Percentiles rank a stretch among this genome's conserved stretches.
Conservation (phyloP, 1,140 invertebrate species). For the Muscidifurax raptorellus region DNA sequence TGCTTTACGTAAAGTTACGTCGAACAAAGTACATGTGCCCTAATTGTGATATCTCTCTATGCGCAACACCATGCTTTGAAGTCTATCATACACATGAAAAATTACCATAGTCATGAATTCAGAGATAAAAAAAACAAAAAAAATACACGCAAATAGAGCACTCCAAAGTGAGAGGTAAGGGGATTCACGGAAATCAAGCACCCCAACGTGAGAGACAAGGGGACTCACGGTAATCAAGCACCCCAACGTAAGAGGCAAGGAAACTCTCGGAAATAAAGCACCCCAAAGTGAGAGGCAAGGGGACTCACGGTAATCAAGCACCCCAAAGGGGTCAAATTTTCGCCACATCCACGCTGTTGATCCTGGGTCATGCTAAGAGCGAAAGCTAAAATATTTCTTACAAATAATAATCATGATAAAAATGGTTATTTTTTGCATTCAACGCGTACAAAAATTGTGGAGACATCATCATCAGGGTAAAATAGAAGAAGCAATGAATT, state of each 20-base stretch:
- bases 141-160: too few species aligned
- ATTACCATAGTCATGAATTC: not conserved
- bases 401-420: too few species aligned
- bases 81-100: slow-evolving; percentile 39
- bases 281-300: not conserved
- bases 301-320: too few species aligned
- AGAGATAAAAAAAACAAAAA: too few species aligned
- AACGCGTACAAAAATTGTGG: slow-evolving; percentile 3
- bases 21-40: slow-evolving; percentile 29
- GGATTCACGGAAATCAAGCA: slow-evolving; percentile 1
- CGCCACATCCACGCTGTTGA: slow-evolving; percentile 22
- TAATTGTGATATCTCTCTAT: slow-evolving; percentile 44
- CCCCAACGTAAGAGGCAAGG: not conserved
- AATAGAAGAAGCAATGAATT: not conserved
- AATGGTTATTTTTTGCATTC: too few species aligned
- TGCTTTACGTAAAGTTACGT: slow-evolving; percentile 48
- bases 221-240: slow-evolving; percentile 7
- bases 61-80: slow-evolving; percentile 32
- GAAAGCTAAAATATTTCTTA: slow-evolving; percentile 4
- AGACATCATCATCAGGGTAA: not conserved
- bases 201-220: not conserved
- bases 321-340: slow-evolving; percentile 10
- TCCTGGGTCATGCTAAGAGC: slow-evolving; percentile 23
- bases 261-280: not conserved
- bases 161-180: slow-evolving; percentile 10